Conservation (phyloP, 64 coral and sea anemone genomes). For the Pocillopora verrucosa region DNA sequence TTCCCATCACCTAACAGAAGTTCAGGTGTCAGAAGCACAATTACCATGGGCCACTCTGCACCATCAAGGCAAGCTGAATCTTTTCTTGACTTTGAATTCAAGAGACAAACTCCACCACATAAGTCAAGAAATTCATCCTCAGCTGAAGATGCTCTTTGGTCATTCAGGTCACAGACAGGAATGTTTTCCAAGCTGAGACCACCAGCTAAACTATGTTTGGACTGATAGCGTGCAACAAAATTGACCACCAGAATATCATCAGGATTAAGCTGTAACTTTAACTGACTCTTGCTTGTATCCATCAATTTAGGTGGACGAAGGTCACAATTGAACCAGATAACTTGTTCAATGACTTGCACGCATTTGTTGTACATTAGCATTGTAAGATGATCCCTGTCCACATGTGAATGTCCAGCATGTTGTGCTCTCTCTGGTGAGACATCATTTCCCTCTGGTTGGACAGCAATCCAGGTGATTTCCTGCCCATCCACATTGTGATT, state of each 20-base stretch:
- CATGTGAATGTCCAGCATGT: background rate
- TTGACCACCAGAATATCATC: constrained; percentile 44
- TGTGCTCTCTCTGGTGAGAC: background rate
- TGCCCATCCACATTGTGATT: constrained; percentile 48
- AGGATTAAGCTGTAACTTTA: constrained; percentile 24
- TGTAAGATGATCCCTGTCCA: constrained; percentile 3
- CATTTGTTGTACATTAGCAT: constrained; percentile 39
- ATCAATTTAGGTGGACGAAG: constrained; percentile 25
- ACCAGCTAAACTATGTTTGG: background rate
- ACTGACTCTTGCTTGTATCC: constrained; percentile 19
- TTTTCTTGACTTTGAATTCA: constrained; percentile 33
- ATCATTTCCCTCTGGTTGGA: constrained; percentile 6
- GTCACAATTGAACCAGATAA: background rate
- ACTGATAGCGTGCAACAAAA: constrained; percentile 20
- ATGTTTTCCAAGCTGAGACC: background rate
- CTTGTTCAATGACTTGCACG: constrained; percentile 21
- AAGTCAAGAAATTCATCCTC: background rate
- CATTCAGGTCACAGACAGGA: background rate
- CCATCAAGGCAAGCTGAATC: constrained; percentile 44
- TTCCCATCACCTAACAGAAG: constrained; percentile 25
- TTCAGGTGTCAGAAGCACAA: constrained; percentile 40
- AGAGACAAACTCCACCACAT: constrained; percentile 4
- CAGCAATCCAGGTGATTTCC: constrained; percentile 47
- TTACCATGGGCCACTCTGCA: constrained; percentile 63
- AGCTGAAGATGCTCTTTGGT: background rate